Evolutionary conservation across 2,113 vertebrate genomes (phyloP), one percentile per base, ranked within the genome.

Genomic region (Psittacula cyanocephala): DNA sequence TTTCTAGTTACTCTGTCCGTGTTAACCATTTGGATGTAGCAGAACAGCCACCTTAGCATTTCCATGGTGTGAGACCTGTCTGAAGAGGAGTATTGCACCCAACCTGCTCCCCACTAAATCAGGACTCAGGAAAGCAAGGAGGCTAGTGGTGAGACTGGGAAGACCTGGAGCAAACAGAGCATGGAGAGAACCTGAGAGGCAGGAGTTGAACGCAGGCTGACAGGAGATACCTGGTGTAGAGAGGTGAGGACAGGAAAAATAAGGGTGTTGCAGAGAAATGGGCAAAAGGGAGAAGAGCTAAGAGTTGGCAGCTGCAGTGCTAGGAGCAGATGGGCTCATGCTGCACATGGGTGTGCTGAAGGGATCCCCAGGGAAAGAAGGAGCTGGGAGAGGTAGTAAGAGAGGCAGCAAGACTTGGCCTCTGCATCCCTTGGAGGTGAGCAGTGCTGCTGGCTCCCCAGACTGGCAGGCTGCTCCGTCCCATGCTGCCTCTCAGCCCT

Each of bases 1-100:
- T 77, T 90, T 67, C 13, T 50, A 59, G 75, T 10, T 35, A 37
- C 53, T 35, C 63, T 91, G 74, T 65, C 6, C 0, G 0, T 4
- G 1, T 95, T 94, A 93, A 91, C 68, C 0, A 0, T 88, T 94
- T 88, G 79, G 49, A 23, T 2, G 15, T 6, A 89, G 81, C 81
- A 59, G n/a, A 75, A 71, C 33, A 79, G 47, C 47, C 57, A 79
- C 35, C 33, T 57, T 79, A 79, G 78, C 39, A 52, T 31, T 91
- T 62, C 75, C 53, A 20, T 0, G 1, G 43, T 0, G 0, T 0
- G 1, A 62, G 47, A 7, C 18, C 57, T 64, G 31, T 49, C 71
- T 52, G 1, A 11, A 69, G 53, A 57, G 27, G 15, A 88, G 31
- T n/a, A 31, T 18, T 3, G 0, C 24, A 37, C 24, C 25, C 31